Conservation (phyloP, 2,797 vertebrate genomes). For the Sebastes paucispinis region DNA sequence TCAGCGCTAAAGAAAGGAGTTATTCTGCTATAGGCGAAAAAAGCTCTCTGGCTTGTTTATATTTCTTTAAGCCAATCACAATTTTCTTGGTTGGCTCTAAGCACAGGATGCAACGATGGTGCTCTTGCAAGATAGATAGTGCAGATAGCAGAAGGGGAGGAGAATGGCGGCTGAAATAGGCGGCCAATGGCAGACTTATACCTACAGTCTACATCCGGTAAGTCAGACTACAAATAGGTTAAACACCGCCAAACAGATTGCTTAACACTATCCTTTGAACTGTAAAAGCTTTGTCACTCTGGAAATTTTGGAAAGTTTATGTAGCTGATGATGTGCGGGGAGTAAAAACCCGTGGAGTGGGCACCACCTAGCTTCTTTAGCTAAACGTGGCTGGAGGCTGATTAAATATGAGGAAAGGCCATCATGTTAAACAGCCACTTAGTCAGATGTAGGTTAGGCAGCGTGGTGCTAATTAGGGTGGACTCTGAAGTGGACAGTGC, state of each 20-base stretch:
- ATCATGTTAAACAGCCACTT: constrained; percentile 68
- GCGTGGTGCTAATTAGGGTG: constrained; percentile 67
- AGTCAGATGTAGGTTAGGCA: constrained; percentile 68
- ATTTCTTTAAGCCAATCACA: background rate
- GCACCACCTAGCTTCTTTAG: constrained; percentile 38
- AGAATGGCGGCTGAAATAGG: too few relatives aligned
- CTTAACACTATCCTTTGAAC: background rate
- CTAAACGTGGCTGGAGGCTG: constrained; percentile 53
- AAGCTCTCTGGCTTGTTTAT: background rate
- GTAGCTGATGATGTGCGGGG: background rate
- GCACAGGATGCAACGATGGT: background rate
- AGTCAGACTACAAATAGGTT: background rate
- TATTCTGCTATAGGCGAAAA: background rate
- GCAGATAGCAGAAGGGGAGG: too few relatives aligned
- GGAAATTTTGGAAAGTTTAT: constrained; percentile 1
- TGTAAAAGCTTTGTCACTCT: constrained; percentile 3
- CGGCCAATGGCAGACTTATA: background rate
- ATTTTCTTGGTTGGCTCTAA: fast-evolving
- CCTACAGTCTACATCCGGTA: background rate
- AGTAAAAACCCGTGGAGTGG: background rate
- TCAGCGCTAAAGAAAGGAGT: background rate
- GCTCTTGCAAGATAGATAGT: too few relatives aligned
- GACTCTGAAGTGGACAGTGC: constrained; percentile 54
- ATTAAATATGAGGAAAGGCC: constrained; percentile 64
- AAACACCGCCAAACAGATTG: background rate